Percentiles rank a stretch among this genome's conserved stretches.
Evolutionary conservation across 2,113 vertebrate species (phyloP).

Genomic region (Proteles cristata): DNA sequence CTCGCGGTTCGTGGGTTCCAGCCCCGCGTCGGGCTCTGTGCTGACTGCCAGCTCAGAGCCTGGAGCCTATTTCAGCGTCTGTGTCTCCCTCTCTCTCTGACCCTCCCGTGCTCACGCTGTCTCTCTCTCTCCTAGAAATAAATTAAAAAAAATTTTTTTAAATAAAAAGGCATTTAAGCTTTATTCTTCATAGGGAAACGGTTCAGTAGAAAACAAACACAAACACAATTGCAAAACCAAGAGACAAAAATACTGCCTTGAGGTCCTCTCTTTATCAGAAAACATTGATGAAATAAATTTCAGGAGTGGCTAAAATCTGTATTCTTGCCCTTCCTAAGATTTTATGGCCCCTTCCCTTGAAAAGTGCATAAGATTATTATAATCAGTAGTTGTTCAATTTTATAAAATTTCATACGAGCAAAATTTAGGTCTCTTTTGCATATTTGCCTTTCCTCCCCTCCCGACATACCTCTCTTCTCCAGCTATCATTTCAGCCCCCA

Average conservation of each 20-base stretch:
- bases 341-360: neutral
- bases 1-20: too few relatives aligned
- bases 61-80: too few relatives aligned
- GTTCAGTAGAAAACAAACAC: neutral
- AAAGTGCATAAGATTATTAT: neutral
- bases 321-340: neutral
- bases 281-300: neutral
- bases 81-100: too few relatives aligned
- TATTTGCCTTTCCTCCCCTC: neutral
- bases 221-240: neutral
- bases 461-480: neutral
- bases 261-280: neutral
- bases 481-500: neutral
- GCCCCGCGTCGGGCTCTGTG: too few relatives aligned
- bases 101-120: too few relatives aligned
- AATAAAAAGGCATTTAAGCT: neutral
- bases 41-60: too few relatives aligned
- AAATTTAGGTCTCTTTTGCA: neutral
- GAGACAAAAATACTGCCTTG: neutral
- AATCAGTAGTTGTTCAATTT: neutral
- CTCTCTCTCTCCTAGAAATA: too few relatives aligned
- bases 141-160: too few relatives aligned
- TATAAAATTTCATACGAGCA: slow-evolving; percentile 12
- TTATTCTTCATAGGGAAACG: neutral
- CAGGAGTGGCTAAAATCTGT: neutral